Evolutionary conservation across 2,888 invertebrate genomes (phyloP).

Genomic region (Drosophila pegasa): DNA sequence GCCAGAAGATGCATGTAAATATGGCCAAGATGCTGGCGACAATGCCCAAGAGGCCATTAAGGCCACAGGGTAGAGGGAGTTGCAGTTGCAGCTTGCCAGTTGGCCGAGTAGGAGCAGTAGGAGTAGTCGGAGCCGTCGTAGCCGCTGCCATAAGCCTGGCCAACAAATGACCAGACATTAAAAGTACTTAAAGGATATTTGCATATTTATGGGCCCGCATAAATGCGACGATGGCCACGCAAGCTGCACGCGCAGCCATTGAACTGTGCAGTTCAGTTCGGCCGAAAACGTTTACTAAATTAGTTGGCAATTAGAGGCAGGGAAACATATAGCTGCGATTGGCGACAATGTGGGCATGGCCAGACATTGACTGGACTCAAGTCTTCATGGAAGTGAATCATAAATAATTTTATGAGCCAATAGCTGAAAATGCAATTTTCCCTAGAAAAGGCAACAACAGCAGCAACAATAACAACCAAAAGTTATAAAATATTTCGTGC

Average conservation of each 20-base stretch:
- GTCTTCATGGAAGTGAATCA: conserved; percentile 20
- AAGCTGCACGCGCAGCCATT: neutral
- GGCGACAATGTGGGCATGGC: conserved; percentile 1
- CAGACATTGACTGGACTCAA: neutral
- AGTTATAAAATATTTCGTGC: conserved; percentile 41
- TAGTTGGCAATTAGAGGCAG: conserved; percentile 65
- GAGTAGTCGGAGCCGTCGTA: conserved; percentile 3
- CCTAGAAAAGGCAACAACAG: neutral
- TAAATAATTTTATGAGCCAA: conserved; percentile 41
- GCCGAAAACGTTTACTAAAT: conserved; percentile 44
- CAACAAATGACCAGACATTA: conserved; percentile 76
- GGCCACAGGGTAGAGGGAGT: conserved; percentile 43
- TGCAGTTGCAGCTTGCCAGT: conserved; percentile 1
- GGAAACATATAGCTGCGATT: neutral
- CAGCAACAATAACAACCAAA: neutral
- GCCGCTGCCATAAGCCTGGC: conserved; percentile 49
- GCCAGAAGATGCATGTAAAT: conserved; percentile 51
- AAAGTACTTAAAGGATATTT: conserved; percentile 82
- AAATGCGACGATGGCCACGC: conserved; percentile 63
- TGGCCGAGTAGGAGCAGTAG: too few species aligned
- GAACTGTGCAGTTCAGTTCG: conserved; percentile 1
- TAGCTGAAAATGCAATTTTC: conserved; percentile 17
- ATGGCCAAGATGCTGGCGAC: conserved; percentile 68
- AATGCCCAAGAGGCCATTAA: conserved; percentile 78
- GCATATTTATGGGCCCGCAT: conserved; percentile 81